phyloP scores from a whole-genome alignment of 2,113 vertebrate species.

The Thalassarche chlororhynchos region DNA sequence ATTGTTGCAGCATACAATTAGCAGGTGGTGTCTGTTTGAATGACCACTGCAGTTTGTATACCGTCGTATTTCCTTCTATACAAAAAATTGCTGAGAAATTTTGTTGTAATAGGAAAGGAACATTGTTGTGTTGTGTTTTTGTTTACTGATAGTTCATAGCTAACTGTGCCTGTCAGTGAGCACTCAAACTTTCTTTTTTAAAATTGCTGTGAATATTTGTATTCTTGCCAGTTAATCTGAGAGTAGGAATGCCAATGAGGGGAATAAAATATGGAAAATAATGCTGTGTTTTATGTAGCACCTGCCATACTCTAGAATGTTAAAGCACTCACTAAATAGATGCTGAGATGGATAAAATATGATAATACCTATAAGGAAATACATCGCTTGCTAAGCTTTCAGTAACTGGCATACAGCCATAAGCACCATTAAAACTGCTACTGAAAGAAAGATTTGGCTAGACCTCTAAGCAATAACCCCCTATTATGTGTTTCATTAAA shows the following conservation, averaged over 20 bases:
- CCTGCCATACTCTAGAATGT: conserved; percentile 2
- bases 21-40: not conserved
- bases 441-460: not conserved
- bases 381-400: conserved; percentile 17
- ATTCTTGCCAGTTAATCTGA: conserved; percentile 16
- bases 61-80: not conserved
- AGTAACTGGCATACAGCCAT: not conserved
- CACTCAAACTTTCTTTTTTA: not conserved
- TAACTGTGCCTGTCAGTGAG: not conserved
- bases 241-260: not conserved
- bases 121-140: not conserved
- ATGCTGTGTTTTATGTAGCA: conserved; percentile 35
- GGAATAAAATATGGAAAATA: conserved; percentile 48
- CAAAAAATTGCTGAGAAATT: not conserved
- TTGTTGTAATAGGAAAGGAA: not conserved
- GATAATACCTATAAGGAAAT: conserved; percentile 17
- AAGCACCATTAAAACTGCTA: not conserved
- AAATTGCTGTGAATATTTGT: conserved; percentile 19
- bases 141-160: not conserved
- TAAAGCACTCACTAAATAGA: conserved; percentile 29
- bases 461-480: not conserved
- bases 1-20: not conserved
- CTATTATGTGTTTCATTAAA: not conserved
- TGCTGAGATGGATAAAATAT: conserved; percentile 30
- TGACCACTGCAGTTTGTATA: not conserved